Conservation (phyloP, 2,888 invertebrate species). For the Lasioglossum zephyrum region DNA sequence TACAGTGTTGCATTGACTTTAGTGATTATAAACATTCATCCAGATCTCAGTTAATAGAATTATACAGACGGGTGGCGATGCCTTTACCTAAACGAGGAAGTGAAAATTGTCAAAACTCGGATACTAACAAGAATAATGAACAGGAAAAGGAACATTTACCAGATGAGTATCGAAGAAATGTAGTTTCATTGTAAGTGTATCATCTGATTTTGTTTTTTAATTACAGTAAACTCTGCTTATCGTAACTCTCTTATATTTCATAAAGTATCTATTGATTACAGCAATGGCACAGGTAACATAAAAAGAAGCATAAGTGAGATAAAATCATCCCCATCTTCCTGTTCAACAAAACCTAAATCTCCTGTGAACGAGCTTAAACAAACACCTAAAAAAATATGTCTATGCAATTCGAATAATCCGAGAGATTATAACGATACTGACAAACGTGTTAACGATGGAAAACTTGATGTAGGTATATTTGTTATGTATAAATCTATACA, state of each 20-base stretch:
- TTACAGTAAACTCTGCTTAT: background rate
- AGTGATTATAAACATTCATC: slow-evolving; percentile 65
- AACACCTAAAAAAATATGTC: slow-evolving; percentile 59
- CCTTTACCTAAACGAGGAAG: slow-evolving; percentile 78
- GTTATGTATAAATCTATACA: background rate
- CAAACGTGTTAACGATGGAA: slow-evolving; percentile 48
- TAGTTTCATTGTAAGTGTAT: slow-evolving; percentile 24
- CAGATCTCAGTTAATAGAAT: slow-evolving; percentile 76
- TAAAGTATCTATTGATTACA: background rate
- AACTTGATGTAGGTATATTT: slow-evolving; percentile 51
- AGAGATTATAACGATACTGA: slow-evolving; percentile 30
- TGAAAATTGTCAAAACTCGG: slow-evolving; percentile 38
- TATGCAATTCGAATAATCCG: slow-evolving; percentile 40
- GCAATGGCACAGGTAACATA: slow-evolving; percentile 11
- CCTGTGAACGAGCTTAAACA: slow-evolving; percentile 46
- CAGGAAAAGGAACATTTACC: background rate
- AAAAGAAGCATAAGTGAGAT: slow-evolving; percentile 10
- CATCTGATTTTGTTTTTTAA: background rate
- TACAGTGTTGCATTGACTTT: slow-evolving; percentile 78
- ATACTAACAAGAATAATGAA: slow-evolving; percentile 39
- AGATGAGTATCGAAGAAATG: background rate
- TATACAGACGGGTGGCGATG: slow-evolving; percentile 77
- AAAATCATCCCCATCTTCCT: background rate
- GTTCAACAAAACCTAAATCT: slow-evolving; percentile 42
- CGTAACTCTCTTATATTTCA: background rate